These are phyloP conservation scores for Sinella curviseta DNA, from an alignment of 1,140 invertebrate species.

Conservation along the genomic window DNA sequence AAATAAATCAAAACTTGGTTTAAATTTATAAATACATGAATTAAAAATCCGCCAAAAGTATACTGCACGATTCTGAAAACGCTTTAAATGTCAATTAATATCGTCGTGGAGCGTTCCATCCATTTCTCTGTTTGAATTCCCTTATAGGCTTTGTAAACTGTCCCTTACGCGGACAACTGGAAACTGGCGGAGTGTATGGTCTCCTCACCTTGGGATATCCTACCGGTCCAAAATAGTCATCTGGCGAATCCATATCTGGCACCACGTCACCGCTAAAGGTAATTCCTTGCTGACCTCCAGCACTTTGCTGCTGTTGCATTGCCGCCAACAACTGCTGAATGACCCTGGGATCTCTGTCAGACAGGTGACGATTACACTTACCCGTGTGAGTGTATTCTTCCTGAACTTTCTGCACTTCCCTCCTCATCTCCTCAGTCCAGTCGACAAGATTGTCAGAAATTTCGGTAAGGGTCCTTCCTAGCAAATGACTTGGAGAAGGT, in stretches of 20 bases:
- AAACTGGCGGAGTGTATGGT: background rate
- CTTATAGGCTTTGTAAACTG: too few species aligned
- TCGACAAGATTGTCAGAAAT: background rate
- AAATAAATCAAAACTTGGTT: too few species aligned
- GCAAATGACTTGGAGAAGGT: background rate
- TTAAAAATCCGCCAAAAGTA: too few species aligned
- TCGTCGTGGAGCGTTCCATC: too few species aligned
- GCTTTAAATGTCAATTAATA: too few species aligned
- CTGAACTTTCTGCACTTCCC: background rate
- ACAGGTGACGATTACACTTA: background rate
- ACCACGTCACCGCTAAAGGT: background rate
- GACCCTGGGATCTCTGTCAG: background rate
- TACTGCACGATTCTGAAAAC: too few species aligned
- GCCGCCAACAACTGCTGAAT: background rate
- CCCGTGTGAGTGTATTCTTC: background rate
- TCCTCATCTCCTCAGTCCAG: background rate
- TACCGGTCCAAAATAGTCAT: background rate
- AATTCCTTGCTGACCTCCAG: background rate
- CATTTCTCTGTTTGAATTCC: too few species aligned
- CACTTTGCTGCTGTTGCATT: background rate
- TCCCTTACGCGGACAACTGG: background rate
- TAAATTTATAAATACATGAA: too few species aligned
- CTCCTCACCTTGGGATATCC: background rate
- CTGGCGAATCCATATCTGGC: background rate
- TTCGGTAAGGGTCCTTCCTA: background rate